Conservation (phyloP, 2,113 vertebrate species). For the Etia nguti region DNA sequence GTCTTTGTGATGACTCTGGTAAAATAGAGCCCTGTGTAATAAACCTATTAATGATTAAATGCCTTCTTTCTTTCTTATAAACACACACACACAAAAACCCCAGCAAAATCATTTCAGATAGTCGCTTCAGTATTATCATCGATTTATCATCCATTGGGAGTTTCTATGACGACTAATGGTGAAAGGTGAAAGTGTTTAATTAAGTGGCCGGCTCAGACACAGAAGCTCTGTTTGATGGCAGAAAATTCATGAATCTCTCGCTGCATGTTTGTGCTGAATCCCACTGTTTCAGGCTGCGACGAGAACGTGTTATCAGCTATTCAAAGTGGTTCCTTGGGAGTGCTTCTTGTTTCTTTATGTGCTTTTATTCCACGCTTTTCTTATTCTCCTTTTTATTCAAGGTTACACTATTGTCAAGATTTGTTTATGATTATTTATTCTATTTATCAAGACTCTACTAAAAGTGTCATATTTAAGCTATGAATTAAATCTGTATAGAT, state of each 20-base stretch:
- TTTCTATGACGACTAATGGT: slow-evolving; percentile 23
- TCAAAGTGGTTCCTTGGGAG: not conserved
- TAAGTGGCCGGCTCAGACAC: not conserved
- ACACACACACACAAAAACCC: not conserved
- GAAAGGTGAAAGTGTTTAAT: not conserved
- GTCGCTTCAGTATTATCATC: not conserved
- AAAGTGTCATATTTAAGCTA: not conserved
- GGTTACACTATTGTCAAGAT: not conserved
- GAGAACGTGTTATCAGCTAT: not conserved
- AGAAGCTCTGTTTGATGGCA: not conserved
- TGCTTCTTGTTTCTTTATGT: not conserved
- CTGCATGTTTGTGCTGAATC: not conserved
- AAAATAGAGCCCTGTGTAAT: not conserved
- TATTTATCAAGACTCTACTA: not conserved
- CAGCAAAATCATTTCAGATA: not conserved
- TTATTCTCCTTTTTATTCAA: not conserved
- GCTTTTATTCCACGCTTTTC: not conserved
- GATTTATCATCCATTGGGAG: not conserved
- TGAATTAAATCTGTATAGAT: not conserved
- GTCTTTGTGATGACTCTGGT: not conserved
- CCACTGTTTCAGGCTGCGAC: not conserved
- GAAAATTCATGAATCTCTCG: not conserved
- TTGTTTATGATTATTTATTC: not conserved
- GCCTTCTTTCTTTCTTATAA: not conserved
- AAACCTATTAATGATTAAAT: not conserved